Percentiles rank a stretch among this genome's conserved stretches.
These are phyloP conservation scores for Merops nubicus DNA, from an alignment of 2,113 vertebrate species.

Conservation along the genomic window DNA sequence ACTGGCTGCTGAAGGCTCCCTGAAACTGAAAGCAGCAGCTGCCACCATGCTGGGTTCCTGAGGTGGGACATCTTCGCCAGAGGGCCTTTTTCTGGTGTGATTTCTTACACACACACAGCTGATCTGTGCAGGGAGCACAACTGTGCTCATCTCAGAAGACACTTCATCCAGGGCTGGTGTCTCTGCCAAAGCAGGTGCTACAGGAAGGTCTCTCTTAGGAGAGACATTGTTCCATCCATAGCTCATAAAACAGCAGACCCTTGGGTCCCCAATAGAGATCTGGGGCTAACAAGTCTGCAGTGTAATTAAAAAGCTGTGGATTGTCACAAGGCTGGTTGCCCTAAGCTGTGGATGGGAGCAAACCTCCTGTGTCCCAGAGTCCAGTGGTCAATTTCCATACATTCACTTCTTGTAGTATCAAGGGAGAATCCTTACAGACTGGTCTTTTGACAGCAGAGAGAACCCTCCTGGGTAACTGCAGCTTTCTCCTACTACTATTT, in stretches of 20 bases:
- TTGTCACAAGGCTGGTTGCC: not conserved
- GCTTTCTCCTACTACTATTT: not conserved
- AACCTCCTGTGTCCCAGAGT: not conserved
- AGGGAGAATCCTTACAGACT: not conserved
- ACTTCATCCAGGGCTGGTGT: fast-evolving
- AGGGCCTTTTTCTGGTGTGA: not conserved
- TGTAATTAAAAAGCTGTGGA: not conserved
- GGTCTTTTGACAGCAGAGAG: not conserved
- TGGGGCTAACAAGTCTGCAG: not conserved
- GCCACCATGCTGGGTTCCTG: not conserved
- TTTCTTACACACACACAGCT: fast-evolving
- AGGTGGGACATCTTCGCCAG: not conserved
- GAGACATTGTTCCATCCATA: fast-evolving
- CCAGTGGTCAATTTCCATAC: not conserved
- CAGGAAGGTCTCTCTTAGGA: not conserved
- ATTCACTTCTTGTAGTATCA: not conserved
- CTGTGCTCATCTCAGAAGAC: not conserved
- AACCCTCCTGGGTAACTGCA: not conserved
- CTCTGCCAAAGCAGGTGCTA: not conserved
- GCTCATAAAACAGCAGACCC: not conserved
- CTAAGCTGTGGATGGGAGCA: not conserved
- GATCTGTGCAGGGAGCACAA: not conserved
- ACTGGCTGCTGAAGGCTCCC: not conserved
- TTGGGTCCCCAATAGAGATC: not conserved
- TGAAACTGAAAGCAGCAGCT: constrained; percentile 29